Percentiles rank a stretch among this genome's conserved stretches.
These are phyloP conservation scores for Tichodroma muraria DNA, from an alignment of 2,113 vertebrate species.

Conservation along the genomic window DNA sequence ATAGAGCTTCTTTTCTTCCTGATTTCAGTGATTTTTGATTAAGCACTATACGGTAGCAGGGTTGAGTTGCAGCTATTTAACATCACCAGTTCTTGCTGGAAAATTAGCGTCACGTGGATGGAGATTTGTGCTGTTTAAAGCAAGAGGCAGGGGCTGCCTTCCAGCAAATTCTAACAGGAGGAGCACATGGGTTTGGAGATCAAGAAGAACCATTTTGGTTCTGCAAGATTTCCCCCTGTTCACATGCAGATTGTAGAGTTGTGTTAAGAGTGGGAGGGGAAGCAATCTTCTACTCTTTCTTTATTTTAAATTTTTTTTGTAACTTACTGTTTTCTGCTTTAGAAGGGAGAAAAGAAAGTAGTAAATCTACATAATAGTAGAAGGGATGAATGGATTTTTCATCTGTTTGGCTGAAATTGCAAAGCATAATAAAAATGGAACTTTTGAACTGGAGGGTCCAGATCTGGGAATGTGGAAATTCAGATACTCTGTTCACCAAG, in stretches of 20 bases:
- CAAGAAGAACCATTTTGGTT: not conserved
- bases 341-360: not conserved
- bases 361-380: not conserved
- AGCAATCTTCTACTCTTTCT: not conserved
- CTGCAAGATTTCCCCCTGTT: not conserved
- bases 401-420: not conserved
- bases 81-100: not conserved
- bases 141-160: not conserved
- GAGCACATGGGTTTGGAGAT: rapidly evolving
- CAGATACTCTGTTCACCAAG: not conserved
- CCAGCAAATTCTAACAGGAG: not conserved
- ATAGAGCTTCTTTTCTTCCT: not conserved
- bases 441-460: not conserved
- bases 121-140: not conserved
- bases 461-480: not conserved
- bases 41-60: not conserved
- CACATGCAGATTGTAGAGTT: not conserved
- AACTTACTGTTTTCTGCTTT: not conserved
- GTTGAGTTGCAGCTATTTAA: not conserved
- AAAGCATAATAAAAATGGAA: not conserved
- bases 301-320: not conserved
- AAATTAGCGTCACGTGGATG: not conserved
- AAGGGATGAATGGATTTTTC: not conserved
- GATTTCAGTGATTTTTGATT: constrained; percentile 11
- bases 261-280: not conserved